Percentiles rank a stretch among this genome's conserved stretches.
Evolutionary conservation across 1,140 invertebrate genomes (phyloP).

Genomic region (Drosophila nigromelanica): DNA sequence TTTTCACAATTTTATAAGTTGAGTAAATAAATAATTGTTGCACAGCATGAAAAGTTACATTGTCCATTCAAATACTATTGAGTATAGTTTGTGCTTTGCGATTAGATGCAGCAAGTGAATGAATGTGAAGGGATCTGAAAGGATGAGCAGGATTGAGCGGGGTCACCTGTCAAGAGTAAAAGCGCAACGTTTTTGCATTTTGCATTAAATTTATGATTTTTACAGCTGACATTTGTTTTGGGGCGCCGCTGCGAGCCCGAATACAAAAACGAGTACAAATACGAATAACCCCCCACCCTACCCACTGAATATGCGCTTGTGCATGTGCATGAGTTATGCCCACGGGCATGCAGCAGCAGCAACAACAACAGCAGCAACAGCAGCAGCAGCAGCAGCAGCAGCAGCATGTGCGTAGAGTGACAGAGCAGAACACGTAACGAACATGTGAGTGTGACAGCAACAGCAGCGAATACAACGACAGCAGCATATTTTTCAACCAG

Average conservation of each 20-base stretch:
- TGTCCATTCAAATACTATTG: no score
- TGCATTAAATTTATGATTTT: conserved; percentile 82
- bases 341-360: conserved; percentile 15
- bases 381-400: conserved; percentile 11
- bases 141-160: conserved; percentile 8
- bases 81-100: no score
- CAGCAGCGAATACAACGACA: conserved; percentile 54
- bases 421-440: conserved; percentile 65
- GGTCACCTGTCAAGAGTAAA: conserved; percentile 73
- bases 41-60: no score
- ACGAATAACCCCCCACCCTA: not conserved
- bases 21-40: no score
- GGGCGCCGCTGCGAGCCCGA: conserved; percentile 55
- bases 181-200: conserved; percentile 79
- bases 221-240: conserved; percentile 81
- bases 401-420: conserved; percentile 61
- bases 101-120: no score
- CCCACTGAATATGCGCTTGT: conserved; percentile 7
- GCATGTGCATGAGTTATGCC: conserved; percentile 44
- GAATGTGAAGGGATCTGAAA: no score
- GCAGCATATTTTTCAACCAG: conserved; percentile 69
- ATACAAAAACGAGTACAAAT: conserved; percentile 9
- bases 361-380: conserved; percentile 1
- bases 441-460: conserved; percentile 45
- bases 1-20: no score